Conservation (phyloP, 2,113 vertebrate species). For the Gobiocypris rarus region DNA sequence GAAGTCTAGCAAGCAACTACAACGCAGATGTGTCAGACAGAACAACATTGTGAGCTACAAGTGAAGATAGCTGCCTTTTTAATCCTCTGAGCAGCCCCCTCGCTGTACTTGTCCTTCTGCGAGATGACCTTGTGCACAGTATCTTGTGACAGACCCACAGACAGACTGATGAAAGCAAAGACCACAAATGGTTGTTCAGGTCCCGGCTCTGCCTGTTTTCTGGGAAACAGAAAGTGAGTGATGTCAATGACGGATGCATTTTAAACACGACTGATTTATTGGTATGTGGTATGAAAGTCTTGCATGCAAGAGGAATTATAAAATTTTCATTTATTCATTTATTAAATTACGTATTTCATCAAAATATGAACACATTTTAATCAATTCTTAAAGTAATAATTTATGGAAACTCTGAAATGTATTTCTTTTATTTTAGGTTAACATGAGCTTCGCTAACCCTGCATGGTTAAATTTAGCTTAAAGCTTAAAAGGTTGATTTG, state of each 20-base stretch:
- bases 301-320: neutral
- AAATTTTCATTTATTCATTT: neutral
- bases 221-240: slow-evolving; percentile 49
- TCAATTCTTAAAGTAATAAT: too few relatives aligned
- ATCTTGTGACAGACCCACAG: slow-evolving; percentile 56
- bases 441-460: too few relatives aligned
- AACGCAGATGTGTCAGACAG: slow-evolving; percentile 6
- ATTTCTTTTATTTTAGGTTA: too few relatives aligned
- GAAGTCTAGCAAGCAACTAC: neutral
- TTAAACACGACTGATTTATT: slow-evolving; percentile 44
- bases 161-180: slow-evolving; percentile 52
- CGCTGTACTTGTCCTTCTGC: slow-evolving; percentile 38
- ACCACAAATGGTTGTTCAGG: slow-evolving; percentile 56
- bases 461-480: neutral
- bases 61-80: slow-evolving; percentile 39
- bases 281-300: neutral
- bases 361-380: too few relatives aligned
- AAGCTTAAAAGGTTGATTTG: neutral
- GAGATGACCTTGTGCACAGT: slow-evolving; percentile 49
- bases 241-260: slow-evolving; percentile 51
- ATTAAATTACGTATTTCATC: too few relatives aligned
- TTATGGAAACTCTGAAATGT: too few relatives aligned
- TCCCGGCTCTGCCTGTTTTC: slow-evolving; percentile 30
- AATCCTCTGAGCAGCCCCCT: slow-evolving; percentile 44
- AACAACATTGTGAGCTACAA: neutral